Base-by-base conservation (phyloP, 1,140 invertebrate genomes). In the Lepidurus apus region DNA sequence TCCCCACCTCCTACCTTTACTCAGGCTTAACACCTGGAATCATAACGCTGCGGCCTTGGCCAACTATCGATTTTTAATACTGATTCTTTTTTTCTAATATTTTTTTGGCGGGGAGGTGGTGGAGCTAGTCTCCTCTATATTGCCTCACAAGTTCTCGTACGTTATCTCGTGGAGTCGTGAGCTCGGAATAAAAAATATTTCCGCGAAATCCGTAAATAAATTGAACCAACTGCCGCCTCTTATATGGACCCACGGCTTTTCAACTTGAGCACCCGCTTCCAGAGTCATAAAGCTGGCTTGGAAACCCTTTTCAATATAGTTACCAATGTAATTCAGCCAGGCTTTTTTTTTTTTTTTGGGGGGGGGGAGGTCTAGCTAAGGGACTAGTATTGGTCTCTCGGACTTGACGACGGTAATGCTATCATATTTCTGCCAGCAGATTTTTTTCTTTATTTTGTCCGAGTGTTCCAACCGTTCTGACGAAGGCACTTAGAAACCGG, bases 11-110 rank as follows among this genome's bases (percentile, higher is more conserved):
- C 45, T 47, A 47, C 5, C 53, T 65, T 65, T 65, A 65, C 13
- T 65, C 53, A 65, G 8, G 53, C 53, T 65, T 65, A 65, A 65
- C 53, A 65, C 53, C 53, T 65, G 53, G 53, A 65, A 65, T n/a
- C 53, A 65, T 65, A 65, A 65, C 53, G 53, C 13, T 65, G n/a
- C 53, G 53, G 53, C 53, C 53, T 65, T 65, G 53, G 53, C 53
- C 53, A 65, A 65, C 53, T 65, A 65, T 65, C 53, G 53, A 65
- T 65, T 65, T 65, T 65, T 65, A 13, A n/a, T n/a, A 9, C n/a
- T 65, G 3, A 34, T 34, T 13, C 53, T 7, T n/a, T 7, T 21
- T 65, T 65, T n/a, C 7, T 65, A 21, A 4, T 17, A 3, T 7
- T 7, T 65, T 65, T 65, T 10, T 65, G 9, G 21, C n/a, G 21